Percentiles rank a stretch among this genome's conserved stretches.
Conservation (phyloP, 2,113 vertebrate genomes). For the Seriola quinqueradiata region DNA sequence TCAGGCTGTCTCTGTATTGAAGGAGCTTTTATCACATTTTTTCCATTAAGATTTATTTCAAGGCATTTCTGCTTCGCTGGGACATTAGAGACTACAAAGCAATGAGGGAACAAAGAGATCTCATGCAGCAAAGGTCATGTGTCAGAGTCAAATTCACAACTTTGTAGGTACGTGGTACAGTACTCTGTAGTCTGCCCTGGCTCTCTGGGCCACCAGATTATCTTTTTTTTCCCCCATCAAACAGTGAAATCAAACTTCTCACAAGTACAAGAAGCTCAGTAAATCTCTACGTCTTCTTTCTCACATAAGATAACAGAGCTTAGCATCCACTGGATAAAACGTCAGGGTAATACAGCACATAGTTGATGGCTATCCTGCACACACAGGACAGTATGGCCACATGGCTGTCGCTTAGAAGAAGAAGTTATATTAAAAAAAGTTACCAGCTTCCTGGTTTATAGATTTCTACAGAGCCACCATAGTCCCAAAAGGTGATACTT, state of each 20-base stretch:
- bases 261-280: not conserved
- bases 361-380: not conserved
- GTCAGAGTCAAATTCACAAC: conserved; percentile 19
- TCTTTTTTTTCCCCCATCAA: not conserved
- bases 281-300: not conserved
- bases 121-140: conserved; percentile 36
- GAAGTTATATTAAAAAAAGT: not conserved
- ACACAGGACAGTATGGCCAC: not conserved
- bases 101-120: conserved; percentile 9
- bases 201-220: conserved; percentile 3
- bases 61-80: conserved; percentile 51
- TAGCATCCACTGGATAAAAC: not conserved
- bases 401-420: too few species aligned
- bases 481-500: not conserved
- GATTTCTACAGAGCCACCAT: not conserved
- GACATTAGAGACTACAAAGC: conserved; percentile 9
- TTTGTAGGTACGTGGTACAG: not conserved
- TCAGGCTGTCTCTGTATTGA: conserved; percentile 4
- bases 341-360: not conserved
- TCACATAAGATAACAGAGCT: not conserved
- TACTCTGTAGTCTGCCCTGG: not conserved
- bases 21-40: not conserved
- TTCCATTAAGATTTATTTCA: conserved; percentile 21
- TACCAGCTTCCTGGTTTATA: not conserved
- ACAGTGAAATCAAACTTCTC: conserved; percentile 8